A percentile compares a stretch with the other conserved stretches of the same genome.
Evolutionary conservation across 2,888 invertebrate genomes (phyloP).

Genomic region (Drosophila mimica): DNA sequence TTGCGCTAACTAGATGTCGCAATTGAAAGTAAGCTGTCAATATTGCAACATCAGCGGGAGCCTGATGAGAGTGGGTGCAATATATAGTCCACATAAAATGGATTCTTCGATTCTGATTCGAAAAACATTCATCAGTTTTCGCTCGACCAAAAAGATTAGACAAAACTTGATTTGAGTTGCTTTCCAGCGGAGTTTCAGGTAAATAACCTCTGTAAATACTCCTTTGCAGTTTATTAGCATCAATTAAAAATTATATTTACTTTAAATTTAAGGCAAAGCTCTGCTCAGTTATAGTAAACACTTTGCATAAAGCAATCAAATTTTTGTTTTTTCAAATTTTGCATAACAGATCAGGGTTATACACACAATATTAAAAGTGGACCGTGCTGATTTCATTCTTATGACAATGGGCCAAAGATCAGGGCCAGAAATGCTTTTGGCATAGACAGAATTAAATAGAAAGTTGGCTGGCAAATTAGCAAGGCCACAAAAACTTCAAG

Average conservation of each 20-base stretch:
- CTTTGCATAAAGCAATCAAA: neutral
- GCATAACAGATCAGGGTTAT: slow-evolving; percentile 30
- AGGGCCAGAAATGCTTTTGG: slow-evolving; percentile 36
- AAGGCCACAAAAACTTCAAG: slow-evolving; percentile 31
- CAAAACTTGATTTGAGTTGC: neutral
- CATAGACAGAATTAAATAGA: slow-evolving; percentile 30
- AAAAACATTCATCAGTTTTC: neutral
- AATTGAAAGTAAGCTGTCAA: slow-evolving; percentile 81
- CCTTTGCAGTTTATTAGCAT: neutral
- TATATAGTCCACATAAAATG: neutral
- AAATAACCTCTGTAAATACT: neutral
- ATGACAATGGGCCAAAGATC: slow-evolving; percentile 42
- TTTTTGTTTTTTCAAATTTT: slow-evolving; percentile 7
- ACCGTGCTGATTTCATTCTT: slow-evolving; percentile 17
- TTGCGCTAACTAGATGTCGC: slow-evolving; percentile 78
- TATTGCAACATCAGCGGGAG: slow-evolving; percentile 33
- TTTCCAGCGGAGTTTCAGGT: neutral
- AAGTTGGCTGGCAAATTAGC: slow-evolving; percentile 44
- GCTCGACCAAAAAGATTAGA: neutral
- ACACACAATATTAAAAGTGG: neutral
- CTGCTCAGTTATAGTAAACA: neutral
- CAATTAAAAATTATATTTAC: neutral
- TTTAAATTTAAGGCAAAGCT: neutral
- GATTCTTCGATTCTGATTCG: slow-evolving; percentile 10
- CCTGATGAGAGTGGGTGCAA: slow-evolving; percentile 17